Conservation (phyloP, 1,140 invertebrate genomes). For the Drosophila hydei region DNA sequence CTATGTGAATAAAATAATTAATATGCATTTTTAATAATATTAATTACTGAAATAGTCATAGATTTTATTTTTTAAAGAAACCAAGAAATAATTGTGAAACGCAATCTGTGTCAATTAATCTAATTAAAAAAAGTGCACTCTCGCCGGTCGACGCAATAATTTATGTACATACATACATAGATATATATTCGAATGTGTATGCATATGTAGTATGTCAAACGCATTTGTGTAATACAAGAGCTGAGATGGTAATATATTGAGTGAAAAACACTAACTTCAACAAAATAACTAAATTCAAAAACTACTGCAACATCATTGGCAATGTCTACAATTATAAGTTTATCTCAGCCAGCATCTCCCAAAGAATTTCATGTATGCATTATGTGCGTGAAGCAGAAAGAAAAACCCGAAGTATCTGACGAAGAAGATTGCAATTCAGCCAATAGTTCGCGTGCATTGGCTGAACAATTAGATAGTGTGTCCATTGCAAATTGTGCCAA, state of each 20-base stretch:
- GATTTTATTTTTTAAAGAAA: too few relatives aligned
- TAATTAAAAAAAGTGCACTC: neutral
- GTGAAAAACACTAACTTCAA: constrained; percentile 34
- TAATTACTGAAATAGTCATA: too few relatives aligned
- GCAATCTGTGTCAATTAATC: neutral
- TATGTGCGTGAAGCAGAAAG: constrained; percentile 26
- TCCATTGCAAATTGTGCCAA: too few relatives aligned
- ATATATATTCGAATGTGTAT: constrained; percentile 4
- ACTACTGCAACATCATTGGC: constrained; percentile 12
- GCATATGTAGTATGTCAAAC: neutral
- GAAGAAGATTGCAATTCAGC: neutral
- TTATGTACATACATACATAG: neutral
- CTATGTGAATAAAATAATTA: neutral
- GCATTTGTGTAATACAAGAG: neutral
- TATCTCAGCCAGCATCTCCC: constrained; percentile 34
- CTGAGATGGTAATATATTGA: neutral
- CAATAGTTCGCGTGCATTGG: neutral
- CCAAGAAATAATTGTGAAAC: neutral
- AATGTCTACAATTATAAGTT: constrained; percentile 64
- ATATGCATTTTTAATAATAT: neutral
- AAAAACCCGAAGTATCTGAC: constrained; percentile 1
- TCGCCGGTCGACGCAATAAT: constrained; percentile 3
- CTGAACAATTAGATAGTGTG: neutral
- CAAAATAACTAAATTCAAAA: constrained; percentile 5
- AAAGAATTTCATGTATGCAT: constrained; percentile 48